Evolutionary conservation across 1,140 invertebrate species (phyloP), one percentile per base, ranked within the genome.

Genomic region (Dinoponera quadriceps): DNA sequence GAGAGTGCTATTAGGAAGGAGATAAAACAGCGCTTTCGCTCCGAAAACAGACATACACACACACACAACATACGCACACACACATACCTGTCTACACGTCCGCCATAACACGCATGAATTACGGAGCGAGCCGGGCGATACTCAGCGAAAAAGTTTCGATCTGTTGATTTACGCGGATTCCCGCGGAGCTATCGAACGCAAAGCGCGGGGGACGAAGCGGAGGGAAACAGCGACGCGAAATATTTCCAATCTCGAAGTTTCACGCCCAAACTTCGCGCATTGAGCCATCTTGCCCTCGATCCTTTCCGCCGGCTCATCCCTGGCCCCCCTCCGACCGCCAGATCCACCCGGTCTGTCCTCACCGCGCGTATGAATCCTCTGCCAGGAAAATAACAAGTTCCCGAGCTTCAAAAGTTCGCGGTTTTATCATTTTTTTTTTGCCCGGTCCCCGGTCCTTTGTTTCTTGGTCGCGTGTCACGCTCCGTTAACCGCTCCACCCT

Each of bases 221-320:
- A 54, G 38, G 73, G 59, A 72, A 65, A 81, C 25, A 84, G 75
- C 57, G 75, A 44, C 27, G 55, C 87, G 78, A 88, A 88, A 88
- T 88, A 85, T 88, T 85, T 88, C 80, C 86, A 88, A 88, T 88
- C 86, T 74, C 20, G 9, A 88, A 88, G 86, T 88, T 88, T 83
- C 69, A 83, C 84, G 73, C 86, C 65, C 44, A 38, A 88, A 88
- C 60, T 88, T 88, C 69, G 22, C 55, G 18, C 62, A 82, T 68
- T 54, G 84, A 71, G 68, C 48, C 62, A 81, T 85, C 77, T 72
- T 59, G 60, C 63, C n/a, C 18, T 38, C 48, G 62, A 54, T 81
- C 51, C 82, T 82, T 73, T 63, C n/a, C 60, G 44, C 16, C 16
- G n/a, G n/a, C 55, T 60, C 29, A 2, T 16, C n/a, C 22, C 54